phyloP scores from a whole-genome alignment of 2,888 invertebrate species.

The Cataglyphis rosenhaueri region DNA sequence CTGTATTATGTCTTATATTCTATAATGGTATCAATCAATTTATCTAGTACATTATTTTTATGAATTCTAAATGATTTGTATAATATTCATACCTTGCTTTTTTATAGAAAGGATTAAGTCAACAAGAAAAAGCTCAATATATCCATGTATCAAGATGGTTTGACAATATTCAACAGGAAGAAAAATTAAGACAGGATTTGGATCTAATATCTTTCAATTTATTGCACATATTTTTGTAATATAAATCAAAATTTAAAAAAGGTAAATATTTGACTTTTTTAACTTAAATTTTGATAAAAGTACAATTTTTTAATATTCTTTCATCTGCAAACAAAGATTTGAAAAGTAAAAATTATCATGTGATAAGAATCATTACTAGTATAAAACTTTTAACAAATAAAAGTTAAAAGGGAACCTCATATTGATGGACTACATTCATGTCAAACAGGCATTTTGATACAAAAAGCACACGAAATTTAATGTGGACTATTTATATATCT shows the following conservation, averaged over 20 bases:
- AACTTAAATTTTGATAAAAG: background rate
- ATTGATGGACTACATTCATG: background rate
- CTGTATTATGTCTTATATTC: constrained; percentile 89
- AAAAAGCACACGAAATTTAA: background rate
- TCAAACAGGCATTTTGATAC: background rate
- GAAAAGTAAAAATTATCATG: background rate
- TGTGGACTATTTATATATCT: background rate
- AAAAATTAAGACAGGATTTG: constrained; percentile 87
- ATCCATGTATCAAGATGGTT: constrained; percentile 92
- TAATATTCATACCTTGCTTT: constrained; percentile 18
- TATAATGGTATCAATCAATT: constrained; percentile 87
- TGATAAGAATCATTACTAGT: background rate
- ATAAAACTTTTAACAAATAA: background rate
- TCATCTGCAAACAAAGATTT: background rate
- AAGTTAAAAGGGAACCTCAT: background rate
- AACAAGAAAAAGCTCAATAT: constrained; percentile 89
- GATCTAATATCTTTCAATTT: constrained; percentile 86
- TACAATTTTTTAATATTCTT: background rate
- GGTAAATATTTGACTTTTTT: background rate
- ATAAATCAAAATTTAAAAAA: background rate
- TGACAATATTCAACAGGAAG: constrained; percentile 91
- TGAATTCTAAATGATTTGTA: background rate
- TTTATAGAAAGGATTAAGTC: constrained; percentile 88
- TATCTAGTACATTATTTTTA: background rate
- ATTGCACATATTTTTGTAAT: constrained; percentile 80